phyloP scores from a whole-genome alignment of 2,797 vertebrate genomes.

The Leptatherina wallacei region DNA sequence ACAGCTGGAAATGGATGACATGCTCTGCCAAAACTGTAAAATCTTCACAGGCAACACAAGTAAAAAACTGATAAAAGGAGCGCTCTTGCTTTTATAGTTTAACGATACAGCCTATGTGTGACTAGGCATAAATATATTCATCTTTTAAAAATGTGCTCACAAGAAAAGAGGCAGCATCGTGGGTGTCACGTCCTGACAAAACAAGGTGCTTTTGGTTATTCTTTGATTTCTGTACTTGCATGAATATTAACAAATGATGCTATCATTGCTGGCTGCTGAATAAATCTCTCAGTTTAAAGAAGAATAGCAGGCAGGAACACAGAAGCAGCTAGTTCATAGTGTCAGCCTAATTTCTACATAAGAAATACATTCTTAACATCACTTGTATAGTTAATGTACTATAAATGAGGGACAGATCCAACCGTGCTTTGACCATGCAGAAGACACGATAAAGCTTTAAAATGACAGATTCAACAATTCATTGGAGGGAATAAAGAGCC shows the following conservation, averaged over 20 bases:
- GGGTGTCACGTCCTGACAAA: constrained; percentile 33
- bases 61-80: constrained; percentile 26
- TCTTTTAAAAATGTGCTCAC: constrained; percentile 8
- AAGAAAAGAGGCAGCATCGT: constrained; percentile 8
- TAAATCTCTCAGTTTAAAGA: constrained; percentile 28
- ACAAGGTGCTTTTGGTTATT: constrained; percentile 31
- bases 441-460: constrained; percentile 26
- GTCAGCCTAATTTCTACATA: constrained; percentile 4
- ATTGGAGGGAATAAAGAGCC: constrained; percentile 3
- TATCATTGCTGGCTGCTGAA: constrained; percentile 23
- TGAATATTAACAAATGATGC: neutral
- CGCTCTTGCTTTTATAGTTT: constrained; percentile 29
- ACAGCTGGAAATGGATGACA: constrained; percentile 49
- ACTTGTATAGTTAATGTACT: neutral
- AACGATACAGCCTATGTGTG: constrained; percentile 11
- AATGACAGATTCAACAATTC: constrained; percentile 26
- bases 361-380: constrained; percentile 8
- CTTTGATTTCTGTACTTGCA: constrained; percentile 18
- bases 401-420: neutral
- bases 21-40: constrained; percentile 13
- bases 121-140: neutral
- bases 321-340: constrained; percentile 7
- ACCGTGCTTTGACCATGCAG: constrained; percentile 30
- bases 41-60: constrained; percentile 33
- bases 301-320: neutral